Base-by-base conservation (phyloP, 2,113 vertebrate species). In the Prunella fulvescens region DNA sequence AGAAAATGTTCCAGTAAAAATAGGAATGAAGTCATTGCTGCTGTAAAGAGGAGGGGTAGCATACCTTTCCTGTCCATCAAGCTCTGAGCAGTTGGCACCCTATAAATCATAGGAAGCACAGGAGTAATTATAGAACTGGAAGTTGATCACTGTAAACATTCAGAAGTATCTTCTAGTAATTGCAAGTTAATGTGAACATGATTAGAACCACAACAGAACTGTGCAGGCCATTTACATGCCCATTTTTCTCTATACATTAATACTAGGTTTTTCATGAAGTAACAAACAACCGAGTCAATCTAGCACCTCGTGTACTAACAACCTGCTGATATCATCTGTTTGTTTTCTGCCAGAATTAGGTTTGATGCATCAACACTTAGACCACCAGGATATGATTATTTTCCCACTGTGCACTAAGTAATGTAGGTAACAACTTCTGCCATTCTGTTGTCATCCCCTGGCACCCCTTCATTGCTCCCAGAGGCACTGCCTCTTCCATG, bases 61-160 rank as follows among this genome's bases (percentile, higher is more conserved):
- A 84, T 74, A 86, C 56, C 44, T 71, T 88, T 44, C 53, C 88
- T 81, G 58, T 88, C 88, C 8, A 1, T 84, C 89, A 90, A 76
- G 33, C 40, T 74, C 72, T 87, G 85, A 83, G 66, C 91, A 95
- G 89, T n/a, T 97, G 96, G 89, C 70, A 96, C 53, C 17, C 42
- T 70, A 82, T 94, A 97, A 95, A 97, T 97, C 96, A 92, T 60
- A 82, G 73, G 86, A 92, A 94, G 91, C 53, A 88, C 37, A 12
- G 58, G 20, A 62, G 51, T 93, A 97, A 97, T 93, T 94, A 90
- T 90, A 96, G 91, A 92, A 94, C 71, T 85, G 67, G 78, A 93
- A 95, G 53, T 14, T 90, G 76, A 93, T 92, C 89, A 82, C 69
- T 86, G 74, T 64, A 91, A 96, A 92, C 74, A 94, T 90, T 90